These are phyloP conservation scores for Drosophila incognita DNA, from an alignment of 2,888 invertebrate species.

Conservation along the genomic window DNA sequence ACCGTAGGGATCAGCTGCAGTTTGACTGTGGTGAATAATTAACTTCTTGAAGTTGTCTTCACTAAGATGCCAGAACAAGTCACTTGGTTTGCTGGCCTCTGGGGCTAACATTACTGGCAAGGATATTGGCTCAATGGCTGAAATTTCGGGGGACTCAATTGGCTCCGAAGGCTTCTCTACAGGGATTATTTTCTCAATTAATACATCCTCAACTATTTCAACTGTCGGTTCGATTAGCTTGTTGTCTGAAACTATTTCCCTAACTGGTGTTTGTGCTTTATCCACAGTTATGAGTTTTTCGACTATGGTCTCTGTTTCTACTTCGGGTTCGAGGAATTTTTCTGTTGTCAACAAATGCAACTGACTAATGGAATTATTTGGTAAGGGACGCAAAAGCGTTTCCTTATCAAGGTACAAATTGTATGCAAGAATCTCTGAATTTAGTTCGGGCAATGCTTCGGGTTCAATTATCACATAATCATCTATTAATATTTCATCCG, in stretches of 20 bases:
- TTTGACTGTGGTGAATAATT: conserved; percentile 49
- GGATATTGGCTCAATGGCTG: conserved; percentile 10
- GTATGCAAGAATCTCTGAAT: conserved; percentile 64
- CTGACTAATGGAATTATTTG: conserved; percentile 88
- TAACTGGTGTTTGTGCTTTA: conserved; percentile 13
- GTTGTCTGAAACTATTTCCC: conserved; percentile 12
- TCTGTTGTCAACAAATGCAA: conserved; percentile 77
- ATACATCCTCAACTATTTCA: conserved; percentile 5
- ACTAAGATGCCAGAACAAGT: conserved; percentile 67
- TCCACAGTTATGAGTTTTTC: conserved; percentile 11
- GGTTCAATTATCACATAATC: conserved; percentile 80
- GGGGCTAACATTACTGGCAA: conserved; percentile 2
- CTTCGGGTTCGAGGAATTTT: conserved; percentile 13
- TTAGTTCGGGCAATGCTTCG: conserved; percentile 61
- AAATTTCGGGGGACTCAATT: conserved; percentile 2
- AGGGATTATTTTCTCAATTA: conserved; percentile 8
- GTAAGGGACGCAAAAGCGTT: conserved; percentile 41
- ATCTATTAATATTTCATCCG: conserved; percentile 43
- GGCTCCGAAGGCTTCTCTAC: background rate
- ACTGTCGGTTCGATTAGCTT: conserved; percentile 7
- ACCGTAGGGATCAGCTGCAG: conserved; percentile 47
- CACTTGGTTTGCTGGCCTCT: conserved; percentile 28
- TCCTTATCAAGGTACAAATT: conserved; percentile 68
- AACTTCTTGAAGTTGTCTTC: conserved; percentile 64
- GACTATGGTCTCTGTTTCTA: conserved; percentile 7